Base-by-base conservation (phyloP, 2,113 vertebrate species). In the Ameiurus melas region DNA sequence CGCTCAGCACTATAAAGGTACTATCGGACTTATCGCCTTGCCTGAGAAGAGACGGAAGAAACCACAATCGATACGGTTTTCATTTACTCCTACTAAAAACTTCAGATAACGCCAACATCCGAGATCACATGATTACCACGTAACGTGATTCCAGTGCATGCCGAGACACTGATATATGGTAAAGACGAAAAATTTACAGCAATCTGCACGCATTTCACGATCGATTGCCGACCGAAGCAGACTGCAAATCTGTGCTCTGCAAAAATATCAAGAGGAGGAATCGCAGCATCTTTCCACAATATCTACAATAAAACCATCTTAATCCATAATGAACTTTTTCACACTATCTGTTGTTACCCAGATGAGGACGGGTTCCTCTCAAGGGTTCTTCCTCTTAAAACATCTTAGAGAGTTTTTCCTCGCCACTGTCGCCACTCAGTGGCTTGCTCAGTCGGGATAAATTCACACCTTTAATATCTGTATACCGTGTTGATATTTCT, bases 11-110 rank as follows among this genome's bases (percentile, higher is more conserved):
- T 0, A 99, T 98, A 93, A 96, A 99, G 0, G 98, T 99, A 92
- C 97, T 97, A 89, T 99, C 98, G 0, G 98, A 98, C 92, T 96
- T 98, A 94, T 99, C 98, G 0, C 96, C 97, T 90, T 99, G 98
- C 93, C 98, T 99, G 90, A 68, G 43, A 87, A 77, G 33, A 81
- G 43, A 71, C 30, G 13, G 25, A 60, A 83, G 33, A 62, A 70
- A 36, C 19, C 43, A n/a, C 53, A 6, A 13, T 51, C 22, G 12
- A 47, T 25, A 75, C 3, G 7, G 27, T 73, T 73, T 73, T 20
- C 33, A 70, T 17, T 10, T 4, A 73, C 30, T 19, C 66, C 16
- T 33, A 66, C 27, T 66, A 10, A 57, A 36, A 62, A 16, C 0
- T 43, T 75, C 36, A 5, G 9, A 77, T 47, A 51, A 55, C 53